phyloP scores from a whole-genome alignment of 2,797 vertebrate species.

The Sebastes umbrosus region DNA sequence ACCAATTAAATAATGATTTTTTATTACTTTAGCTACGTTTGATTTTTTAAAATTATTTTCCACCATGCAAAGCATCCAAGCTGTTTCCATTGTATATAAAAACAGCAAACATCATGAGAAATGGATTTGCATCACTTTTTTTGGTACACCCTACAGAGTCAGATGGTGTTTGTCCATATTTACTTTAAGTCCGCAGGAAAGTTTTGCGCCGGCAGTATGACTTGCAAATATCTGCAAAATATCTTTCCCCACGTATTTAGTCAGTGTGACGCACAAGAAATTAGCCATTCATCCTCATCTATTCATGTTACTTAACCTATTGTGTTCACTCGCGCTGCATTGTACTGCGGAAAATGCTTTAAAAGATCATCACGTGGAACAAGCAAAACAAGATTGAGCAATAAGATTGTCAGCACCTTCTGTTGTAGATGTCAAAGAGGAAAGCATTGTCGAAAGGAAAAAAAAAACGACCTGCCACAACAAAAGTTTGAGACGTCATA shows the following conservation, averaged over 20 bases:
- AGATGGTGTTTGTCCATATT: not conserved
- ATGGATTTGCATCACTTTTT: not conserved
- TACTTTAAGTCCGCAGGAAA: not conserved
- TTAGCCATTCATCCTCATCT: not conserved
- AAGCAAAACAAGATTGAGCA: not conserved
- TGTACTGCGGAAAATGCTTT: conserved; percentile 11
- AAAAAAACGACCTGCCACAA: not conserved
- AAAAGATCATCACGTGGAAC: not conserved
- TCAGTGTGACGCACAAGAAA: not conserved
- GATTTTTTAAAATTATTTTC: not conserved
- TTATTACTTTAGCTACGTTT: not conserved
- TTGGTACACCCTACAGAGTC: not conserved
- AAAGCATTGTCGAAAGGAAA: not conserved
- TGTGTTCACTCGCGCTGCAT: not conserved
- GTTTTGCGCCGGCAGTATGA: not conserved
- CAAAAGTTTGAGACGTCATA: not conserved
- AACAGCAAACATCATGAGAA: not conserved
- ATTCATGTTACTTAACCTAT: not conserved
- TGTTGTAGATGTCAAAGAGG: not conserved
- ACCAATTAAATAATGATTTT: not conserved
- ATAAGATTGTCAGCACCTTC: conserved; percentile 2
- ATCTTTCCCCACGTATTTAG: not conserved
- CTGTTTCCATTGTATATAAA: not conserved
- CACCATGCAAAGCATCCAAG: not conserved
- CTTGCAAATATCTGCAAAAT: not conserved